Evolutionary conservation across 1,140 invertebrate species (phyloP).

Genomic region (Cherax quadricarinatus): DNA sequence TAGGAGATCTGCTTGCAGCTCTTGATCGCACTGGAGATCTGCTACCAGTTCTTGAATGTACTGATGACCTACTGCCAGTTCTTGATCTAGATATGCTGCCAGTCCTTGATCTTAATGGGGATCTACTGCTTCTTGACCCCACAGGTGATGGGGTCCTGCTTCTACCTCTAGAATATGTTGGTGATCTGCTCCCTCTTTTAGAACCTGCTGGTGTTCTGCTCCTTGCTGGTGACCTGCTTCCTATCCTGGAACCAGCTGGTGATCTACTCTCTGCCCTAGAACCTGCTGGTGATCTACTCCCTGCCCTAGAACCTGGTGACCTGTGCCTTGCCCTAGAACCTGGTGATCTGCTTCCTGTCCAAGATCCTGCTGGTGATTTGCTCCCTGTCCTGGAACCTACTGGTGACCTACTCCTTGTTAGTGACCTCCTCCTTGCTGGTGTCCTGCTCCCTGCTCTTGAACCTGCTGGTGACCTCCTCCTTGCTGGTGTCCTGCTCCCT

Average conservation of each 20-base stretch:
- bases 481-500: conserved; percentile 26
- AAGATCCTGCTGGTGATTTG: conserved; percentile 1
- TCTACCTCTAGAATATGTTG: conserved; percentile 2
- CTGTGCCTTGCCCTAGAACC: conserved; percentile 6
- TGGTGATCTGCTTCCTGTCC: background rate
- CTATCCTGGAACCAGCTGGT: conserved; percentile 38
- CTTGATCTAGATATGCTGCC: conserved; percentile 27
- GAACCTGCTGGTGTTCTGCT: conserved; percentile 24
- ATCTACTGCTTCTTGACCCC: background rate
- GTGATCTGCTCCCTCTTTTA: conserved; percentile 21
- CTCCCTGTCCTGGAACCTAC: conserved; percentile 26
- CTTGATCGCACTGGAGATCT: background rate
- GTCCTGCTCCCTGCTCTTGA: conserved; percentile 19
- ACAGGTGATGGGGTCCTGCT: background rate
- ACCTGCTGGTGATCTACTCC: conserved; percentile 41
- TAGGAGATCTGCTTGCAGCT: background rate
- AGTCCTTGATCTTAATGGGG: conserved; percentile 17
- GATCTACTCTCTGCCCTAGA: conserved; percentile 42
- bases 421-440: background rate
- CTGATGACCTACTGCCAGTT: background rate
- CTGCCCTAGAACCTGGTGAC: conserved; percentile 49
- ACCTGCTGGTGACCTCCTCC: conserved; percentile 24
- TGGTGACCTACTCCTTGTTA: conserved; percentile 9
- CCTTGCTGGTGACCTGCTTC: conserved; percentile 20
- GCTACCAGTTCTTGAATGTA: background rate